A percentile compares a stretch with the other conserved stretches of the same genome.
Evolutionary conservation across 2,113 vertebrate genomes (phyloP).

Genomic region (Galemys pyrenaicus): DNA sequence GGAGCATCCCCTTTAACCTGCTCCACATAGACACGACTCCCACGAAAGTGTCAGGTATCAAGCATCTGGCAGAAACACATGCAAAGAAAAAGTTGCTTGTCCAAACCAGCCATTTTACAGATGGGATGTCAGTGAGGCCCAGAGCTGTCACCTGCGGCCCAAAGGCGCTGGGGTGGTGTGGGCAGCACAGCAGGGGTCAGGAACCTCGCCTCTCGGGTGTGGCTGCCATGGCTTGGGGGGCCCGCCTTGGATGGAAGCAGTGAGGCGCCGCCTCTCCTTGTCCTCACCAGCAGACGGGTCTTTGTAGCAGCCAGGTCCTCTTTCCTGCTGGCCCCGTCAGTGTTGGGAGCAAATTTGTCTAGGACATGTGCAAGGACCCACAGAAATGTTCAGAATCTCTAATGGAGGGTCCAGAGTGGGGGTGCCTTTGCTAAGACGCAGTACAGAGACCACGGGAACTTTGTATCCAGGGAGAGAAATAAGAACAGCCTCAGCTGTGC

Average conservation of each 20-base stretch:
- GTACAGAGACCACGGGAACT: not conserved
- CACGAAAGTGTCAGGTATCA: not conserved
- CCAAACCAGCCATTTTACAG: not conserved
- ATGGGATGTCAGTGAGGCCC: not conserved
- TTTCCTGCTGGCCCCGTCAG: not conserved
- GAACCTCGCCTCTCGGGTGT: not conserved
- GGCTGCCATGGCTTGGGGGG: fast-evolving
- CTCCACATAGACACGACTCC: not conserved
- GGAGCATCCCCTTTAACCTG: not conserved
- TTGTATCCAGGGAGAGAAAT: not conserved
- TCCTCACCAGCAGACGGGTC: not conserved
- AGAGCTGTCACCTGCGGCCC: not conserved
- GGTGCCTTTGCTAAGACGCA: not conserved
- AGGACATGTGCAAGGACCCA: not conserved
- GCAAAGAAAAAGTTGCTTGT: not conserved
- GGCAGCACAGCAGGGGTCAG: not conserved
- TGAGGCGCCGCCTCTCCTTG: not conserved
- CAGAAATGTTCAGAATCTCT: not conserved
- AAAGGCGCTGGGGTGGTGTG: not conserved
- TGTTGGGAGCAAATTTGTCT: not conserved
- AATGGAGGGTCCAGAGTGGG: not conserved
- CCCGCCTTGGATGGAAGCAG: fast-evolving
- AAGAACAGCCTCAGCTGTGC: not conserved
- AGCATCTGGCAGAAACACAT: not conserved
- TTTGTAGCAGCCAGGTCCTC: not conserved